Base-by-base conservation (phyloP, 2,113 vertebrate genomes). In the Poecile atricapillus region DNA sequence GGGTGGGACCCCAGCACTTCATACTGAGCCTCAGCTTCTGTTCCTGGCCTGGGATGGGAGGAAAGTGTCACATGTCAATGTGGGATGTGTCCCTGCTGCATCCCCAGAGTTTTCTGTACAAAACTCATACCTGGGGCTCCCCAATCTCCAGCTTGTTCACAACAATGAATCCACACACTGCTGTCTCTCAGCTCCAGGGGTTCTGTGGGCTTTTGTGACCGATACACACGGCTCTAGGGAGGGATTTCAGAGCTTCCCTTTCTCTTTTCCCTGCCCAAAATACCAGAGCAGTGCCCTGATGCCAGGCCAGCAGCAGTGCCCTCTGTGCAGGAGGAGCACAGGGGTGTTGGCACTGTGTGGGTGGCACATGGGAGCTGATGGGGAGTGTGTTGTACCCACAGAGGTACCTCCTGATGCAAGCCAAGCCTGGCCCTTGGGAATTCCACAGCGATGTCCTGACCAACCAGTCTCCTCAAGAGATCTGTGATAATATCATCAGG, bases 361-460 rank as follows among this genome's bases (percentile, higher is more conserved):
- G 55, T 10, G n/a, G 13, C 49, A 23, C 0, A 1, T 58, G 84
- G 22, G 56, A 35, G 60, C 68, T 87, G 64, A 70, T 14, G 71
- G n/a, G 6, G 31, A 3, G 1, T 8, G 49, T 87, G 30, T 30
- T 82, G 81, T 87, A 78, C 52, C 74, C 21, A 52, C 93, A 99
- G 99, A 98, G 41, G 2, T 99, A 99, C 96, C 98, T 99, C 44
- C 90, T 99, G 91, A 89, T 95, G 83, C 97, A 95, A 59, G 99
- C 99, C 84, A 98, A 97, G 92, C 98, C 99, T 2, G 98, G 99
- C 25, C 91, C 97, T 2, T 99, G 99, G 99, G 97, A 98, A 94
- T 99, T 98, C 93, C 99, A 99, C 97, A 99, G 99, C 3, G 77
- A 97, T 2, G 98, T 99, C 37, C 96, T 99, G 95, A 99, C 99